A percentile compares a stretch with the other conserved stretches of the same genome.
These are phyloP conservation scores for Ornithoptera priamus DNA, from an alignment of 2,888 invertebrate genomes.

Conservation along the genomic window DNA sequence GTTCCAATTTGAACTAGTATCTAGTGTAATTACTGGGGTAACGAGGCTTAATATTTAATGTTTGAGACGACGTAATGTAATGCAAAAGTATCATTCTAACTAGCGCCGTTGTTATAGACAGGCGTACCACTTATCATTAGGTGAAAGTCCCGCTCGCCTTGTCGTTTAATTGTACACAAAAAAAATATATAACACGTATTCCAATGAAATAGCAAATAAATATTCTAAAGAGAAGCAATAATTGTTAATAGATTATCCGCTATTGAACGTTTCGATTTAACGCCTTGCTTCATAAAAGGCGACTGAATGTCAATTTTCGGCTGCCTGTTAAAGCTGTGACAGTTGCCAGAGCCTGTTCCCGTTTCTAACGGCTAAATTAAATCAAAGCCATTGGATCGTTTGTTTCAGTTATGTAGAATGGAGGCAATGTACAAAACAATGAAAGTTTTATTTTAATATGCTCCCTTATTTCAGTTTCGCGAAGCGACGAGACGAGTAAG, in stretches of 20 bases:
- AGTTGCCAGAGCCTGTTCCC: slow-evolving; percentile 6
- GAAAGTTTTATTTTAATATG: background rate
- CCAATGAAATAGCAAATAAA: background rate
- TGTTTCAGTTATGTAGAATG: slow-evolving; percentile 9
- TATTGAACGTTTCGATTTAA: slow-evolving; percentile 1
- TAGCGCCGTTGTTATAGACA: too few species aligned
- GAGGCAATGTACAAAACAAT: background rate
- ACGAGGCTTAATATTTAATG: too few species aligned
- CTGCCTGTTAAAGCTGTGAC: slow-evolving; percentile 11
- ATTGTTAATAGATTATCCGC: background rate
- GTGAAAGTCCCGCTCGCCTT: too few species aligned
- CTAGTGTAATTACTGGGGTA: too few species aligned
- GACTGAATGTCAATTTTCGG: slow-evolving; percentile 14
- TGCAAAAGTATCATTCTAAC: too few species aligned
- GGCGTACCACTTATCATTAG: too few species aligned
- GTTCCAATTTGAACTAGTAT: too few species aligned
- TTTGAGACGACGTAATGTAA: too few species aligned
- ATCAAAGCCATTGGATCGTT: slow-evolving; percentile 17
- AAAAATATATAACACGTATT: background rate
- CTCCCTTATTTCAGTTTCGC: background rate
- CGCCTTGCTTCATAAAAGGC: slow-evolving; percentile 1
- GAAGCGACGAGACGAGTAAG: background rate
- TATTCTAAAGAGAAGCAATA: background rate
- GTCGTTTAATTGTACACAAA: too few species aligned
- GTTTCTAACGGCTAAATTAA: slow-evolving; percentile 14